phyloP scores from a whole-genome alignment of 2,888 invertebrate species.

The Arge pagana region DNA sequence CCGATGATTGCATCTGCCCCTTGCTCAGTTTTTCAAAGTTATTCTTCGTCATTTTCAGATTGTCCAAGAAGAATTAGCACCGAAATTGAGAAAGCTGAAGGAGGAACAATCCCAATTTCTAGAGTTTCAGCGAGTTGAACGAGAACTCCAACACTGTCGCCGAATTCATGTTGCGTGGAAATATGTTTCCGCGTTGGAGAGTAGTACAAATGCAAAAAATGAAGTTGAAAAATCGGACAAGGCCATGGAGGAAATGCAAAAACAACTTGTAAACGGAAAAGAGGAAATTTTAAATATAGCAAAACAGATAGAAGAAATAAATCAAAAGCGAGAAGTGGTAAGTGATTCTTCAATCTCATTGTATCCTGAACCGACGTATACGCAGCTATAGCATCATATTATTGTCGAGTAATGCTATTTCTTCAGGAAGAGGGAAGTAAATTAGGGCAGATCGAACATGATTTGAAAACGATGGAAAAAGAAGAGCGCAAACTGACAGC shows the following conservation, averaged over 20 bases:
- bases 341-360: constrained; percentile 35
- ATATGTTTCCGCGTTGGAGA: constrained; percentile 64
- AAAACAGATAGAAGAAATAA: constrained; percentile 65
- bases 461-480: constrained; percentile 69
- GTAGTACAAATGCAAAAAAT: constrained; percentile 61
- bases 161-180: constrained; percentile 76
- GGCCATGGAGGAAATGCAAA: constrained; percentile 63
- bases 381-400: background rate
- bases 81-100: constrained; percentile 82
- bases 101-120: constrained; percentile 83
- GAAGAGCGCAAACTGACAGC: constrained; percentile 70
- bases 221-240: constrained; percentile 64
- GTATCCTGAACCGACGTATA: no score
- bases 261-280: constrained; percentile 63
- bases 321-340: constrained; percentile 70
- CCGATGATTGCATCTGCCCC: background rate
- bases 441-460: constrained; percentile 67
- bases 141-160: constrained; percentile 82
- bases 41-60: constrained; percentile 58
- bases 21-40: background rate
- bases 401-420: background rate
- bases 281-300: constrained; percentile 63
- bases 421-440: constrained; percentile 72
- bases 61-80: constrained; percentile 85
- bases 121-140: constrained; percentile 83